These are phyloP conservation scores for Diarsia mendica DNA, from an alignment of 2,888 invertebrate species.

Conservation along the genomic window DNA sequence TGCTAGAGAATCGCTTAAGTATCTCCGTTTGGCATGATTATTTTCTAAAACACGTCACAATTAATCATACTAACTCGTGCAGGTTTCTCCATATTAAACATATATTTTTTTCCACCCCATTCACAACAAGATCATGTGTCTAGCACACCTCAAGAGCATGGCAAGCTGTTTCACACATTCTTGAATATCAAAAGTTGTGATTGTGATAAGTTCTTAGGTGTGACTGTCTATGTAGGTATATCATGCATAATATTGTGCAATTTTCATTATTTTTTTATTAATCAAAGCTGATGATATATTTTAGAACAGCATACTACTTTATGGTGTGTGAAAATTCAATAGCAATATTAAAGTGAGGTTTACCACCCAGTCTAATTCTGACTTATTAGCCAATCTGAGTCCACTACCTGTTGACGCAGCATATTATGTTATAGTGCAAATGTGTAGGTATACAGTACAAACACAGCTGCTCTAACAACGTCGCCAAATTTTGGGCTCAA, in stretches of 20 bases:
- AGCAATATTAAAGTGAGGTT: neutral
- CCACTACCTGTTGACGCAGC: neutral
- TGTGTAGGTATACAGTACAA: too few species aligned
- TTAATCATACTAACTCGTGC: neutral
- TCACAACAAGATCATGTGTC: too few species aligned
- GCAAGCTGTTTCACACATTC: neutral
- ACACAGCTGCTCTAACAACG: too few species aligned
- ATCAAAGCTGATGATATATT: neutral
- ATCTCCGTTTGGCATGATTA: neutral
- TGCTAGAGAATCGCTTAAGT: too few species aligned
- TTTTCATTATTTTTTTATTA: neutral
- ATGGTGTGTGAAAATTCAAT: neutral
- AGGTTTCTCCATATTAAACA: too few species aligned
- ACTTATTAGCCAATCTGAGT: neutral
- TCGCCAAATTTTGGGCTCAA: too few species aligned
- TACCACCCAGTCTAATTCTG: neutral
- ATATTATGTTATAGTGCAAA: neutral
- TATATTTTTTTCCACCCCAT: neutral
- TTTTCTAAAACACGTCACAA: neutral
- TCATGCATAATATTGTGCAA: constrained; percentile 2
- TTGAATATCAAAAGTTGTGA: neutral
- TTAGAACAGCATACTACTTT: neutral
- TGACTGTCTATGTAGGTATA: neutral
- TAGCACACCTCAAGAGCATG: neutral
- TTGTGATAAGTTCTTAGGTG: neutral